phyloP scores from a whole-genome alignment of 2,888 invertebrate species.

The Apodemia zela region DNA sequence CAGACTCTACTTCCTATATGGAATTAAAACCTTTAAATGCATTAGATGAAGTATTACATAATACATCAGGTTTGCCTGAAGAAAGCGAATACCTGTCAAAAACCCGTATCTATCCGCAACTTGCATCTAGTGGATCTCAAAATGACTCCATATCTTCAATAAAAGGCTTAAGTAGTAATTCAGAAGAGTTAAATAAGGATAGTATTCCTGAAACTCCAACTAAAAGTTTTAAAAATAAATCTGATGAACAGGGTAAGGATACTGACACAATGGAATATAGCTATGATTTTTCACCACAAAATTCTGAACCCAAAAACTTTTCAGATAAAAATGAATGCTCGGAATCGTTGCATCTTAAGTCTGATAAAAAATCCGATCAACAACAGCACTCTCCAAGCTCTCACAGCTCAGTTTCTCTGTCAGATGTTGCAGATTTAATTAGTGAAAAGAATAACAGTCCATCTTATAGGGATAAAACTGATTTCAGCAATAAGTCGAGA shows the following conservation, averaged over 20 bases:
- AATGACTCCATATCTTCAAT: conserved; percentile 41
- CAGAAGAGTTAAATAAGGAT: conserved; percentile 42
- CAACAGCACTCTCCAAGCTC: conserved; percentile 51
- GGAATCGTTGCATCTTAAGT: conserved; percentile 1
- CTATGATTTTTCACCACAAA: conserved; percentile 57
- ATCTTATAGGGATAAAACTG: conserved; percentile 36
- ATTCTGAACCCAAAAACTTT: conserved; percentile 41
- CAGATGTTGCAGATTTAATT: conserved; percentile 69
- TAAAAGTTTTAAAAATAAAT: conserved; percentile 38
- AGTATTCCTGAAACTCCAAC: conserved; percentile 36
- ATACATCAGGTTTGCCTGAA: conserved; percentile 52
- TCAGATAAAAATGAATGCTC: conserved; percentile 29
- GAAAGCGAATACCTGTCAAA: conserved; percentile 27
- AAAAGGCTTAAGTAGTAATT: conserved; percentile 43
- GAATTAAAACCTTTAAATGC: conserved; percentile 62
- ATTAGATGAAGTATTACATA: conserved; percentile 53
- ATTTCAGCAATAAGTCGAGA: conserved; percentile 32
- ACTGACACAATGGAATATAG: conserved; percentile 59
- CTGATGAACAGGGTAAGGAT: conserved; percentile 46
- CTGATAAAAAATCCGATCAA: conserved; percentile 22
- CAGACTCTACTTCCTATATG: conserved; percentile 67
- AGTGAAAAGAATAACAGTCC: conserved; percentile 53
- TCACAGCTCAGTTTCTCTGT: conserved; percentile 64
- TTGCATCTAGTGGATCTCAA: conserved; percentile 34
- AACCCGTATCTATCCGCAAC: conserved; percentile 13